Evolutionary conservation across 2,797 vertebrate genomes (phyloP).

Genomic region (Phylloscopus collybita): DNA sequence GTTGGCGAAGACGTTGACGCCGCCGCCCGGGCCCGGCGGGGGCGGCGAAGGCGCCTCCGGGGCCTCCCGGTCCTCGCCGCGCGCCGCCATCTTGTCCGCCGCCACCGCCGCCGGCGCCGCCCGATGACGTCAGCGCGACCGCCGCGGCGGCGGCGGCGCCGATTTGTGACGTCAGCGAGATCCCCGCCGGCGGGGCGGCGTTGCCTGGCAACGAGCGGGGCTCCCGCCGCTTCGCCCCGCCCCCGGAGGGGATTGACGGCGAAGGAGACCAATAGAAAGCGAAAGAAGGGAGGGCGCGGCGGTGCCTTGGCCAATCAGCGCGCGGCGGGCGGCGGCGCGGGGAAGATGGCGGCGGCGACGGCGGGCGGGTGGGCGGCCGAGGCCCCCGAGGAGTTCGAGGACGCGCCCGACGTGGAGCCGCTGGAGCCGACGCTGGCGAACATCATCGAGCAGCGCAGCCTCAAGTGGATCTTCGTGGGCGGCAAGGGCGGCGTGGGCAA

Average conservation of each 20-base stretch:
- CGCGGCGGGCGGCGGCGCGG: background rate
- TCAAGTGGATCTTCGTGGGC: conserved; percentile 97
- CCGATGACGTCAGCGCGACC: background rate
- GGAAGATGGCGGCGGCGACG: conserved; percentile 62
- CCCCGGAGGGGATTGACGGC: fast-evolving
- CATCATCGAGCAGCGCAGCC: conserved; percentile 93
- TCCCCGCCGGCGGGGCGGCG: background rate
- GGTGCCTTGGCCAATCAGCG: background rate
- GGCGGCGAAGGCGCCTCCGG: conserved; percentile 64
- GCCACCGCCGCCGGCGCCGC: background rate
- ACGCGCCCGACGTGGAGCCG: conserved; percentile 94
- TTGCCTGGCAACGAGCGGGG: background rate
- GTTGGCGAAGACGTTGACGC: conserved; percentile 91
- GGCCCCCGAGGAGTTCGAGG: conserved; percentile 91
- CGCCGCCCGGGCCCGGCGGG: conserved; percentile 30
- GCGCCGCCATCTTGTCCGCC: conserved; percentile 73
- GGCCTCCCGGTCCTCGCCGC: conserved; percentile 72
- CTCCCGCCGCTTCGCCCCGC: background rate
- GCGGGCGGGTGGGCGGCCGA: conserved; percentile 63
- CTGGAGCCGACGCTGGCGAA: conserved; percentile 92
- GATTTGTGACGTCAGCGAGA: background rate
- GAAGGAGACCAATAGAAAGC: fast-evolving
- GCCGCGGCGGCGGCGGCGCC: background rate
- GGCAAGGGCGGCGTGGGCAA: conserved; percentile 96
- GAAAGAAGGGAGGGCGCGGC: background rate